These are phyloP conservation scores for Galbula dea DNA, from an alignment of 2,113 vertebrate species.

Conservation along the genomic window DNA sequence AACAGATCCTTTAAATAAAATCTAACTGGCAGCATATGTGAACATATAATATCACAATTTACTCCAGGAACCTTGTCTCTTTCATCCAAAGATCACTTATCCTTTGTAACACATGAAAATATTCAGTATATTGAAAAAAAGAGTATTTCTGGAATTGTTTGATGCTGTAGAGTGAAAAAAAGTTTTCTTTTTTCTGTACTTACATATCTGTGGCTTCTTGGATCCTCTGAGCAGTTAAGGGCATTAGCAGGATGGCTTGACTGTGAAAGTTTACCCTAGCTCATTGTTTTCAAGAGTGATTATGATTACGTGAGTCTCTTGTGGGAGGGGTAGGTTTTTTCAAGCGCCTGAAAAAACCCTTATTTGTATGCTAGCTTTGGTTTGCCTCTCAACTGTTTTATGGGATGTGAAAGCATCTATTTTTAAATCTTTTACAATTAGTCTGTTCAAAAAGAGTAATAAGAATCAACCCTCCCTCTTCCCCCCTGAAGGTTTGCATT, in stretches of 20 bases:
- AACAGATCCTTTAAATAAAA: background rate
- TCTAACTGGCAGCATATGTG: background rate
- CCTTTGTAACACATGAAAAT: background rate
- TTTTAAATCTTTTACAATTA: constrained; percentile 42
- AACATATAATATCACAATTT: background rate
- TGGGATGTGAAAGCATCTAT: constrained; percentile 75
- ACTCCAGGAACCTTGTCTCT: background rate
- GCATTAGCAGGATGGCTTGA: constrained; percentile 22
- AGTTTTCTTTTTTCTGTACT: constrained; percentile 39
- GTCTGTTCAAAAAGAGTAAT: background rate
- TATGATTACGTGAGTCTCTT: constrained; percentile 54
- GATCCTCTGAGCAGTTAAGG: constrained; percentile 12
- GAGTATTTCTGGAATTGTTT: background rate
- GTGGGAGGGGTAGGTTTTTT: constrained; percentile 64
- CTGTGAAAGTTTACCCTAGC: constrained; percentile 32
- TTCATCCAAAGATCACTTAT: background rate
- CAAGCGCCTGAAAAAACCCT: constrained; percentile 4
- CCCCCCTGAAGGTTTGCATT: background rate
- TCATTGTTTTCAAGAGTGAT: constrained; percentile 67
- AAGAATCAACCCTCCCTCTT: background rate
- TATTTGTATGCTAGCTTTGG: constrained; percentile 1
- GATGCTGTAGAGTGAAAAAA: background rate
- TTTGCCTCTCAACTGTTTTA: constrained; percentile 42
- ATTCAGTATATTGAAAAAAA: background rate
- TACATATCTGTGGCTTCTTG: constrained; percentile 55